A percentile compares a stretch with the other conserved stretches of the same genome.
phyloP scores from a whole-genome alignment of 2,797 vertebrate genomes.

The Rachycentron canadum region DNA sequence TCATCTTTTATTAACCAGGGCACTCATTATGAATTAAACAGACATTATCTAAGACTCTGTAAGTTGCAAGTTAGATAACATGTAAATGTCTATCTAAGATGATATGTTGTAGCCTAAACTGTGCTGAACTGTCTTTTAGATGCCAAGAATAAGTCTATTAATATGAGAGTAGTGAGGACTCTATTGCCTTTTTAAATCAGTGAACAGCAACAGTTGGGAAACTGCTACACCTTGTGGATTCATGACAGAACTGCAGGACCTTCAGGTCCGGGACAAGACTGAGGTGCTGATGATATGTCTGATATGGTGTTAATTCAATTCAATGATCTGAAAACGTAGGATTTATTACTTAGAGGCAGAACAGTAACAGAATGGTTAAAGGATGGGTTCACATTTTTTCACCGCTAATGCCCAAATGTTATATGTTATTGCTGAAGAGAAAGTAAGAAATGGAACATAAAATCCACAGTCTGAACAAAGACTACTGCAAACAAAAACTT shows the following conservation, averaged over 20 bases:
- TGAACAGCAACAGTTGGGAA: constrained; percentile 57
- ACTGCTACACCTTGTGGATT: constrained; percentile 80
- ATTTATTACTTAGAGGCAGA: not conserved
- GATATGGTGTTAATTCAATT: not conserved
- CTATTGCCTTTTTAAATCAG: not conserved
- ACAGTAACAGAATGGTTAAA: not conserved
- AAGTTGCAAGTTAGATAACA: constrained; percentile 5
- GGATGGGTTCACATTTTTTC: not conserved
- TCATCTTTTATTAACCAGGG: constrained; percentile 66
- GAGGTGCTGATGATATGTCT: not conserved
- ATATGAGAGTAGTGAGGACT: constrained; percentile 25
- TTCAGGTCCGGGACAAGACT: not conserved
- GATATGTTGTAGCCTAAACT: constrained; percentile 26
- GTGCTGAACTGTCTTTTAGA: constrained; percentile 41
- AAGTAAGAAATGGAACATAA: not conserved
- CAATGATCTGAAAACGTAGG: not conserved
- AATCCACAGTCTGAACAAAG: not conserved
- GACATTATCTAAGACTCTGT: constrained; percentile 55
- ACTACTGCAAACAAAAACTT: not conserved
- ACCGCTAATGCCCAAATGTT: not conserved
- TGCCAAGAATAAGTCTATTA: constrained; percentile 32
- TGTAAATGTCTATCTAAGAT: constrained; percentile 35
- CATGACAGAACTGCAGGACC: constrained; percentile 45
- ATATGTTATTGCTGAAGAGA: not conserved
- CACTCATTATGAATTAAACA: constrained; percentile 64